These are phyloP conservation scores for Eudorcas thomsonii DNA, from an alignment of 2,113 vertebrate species.

Conservation along the genomic window DNA sequence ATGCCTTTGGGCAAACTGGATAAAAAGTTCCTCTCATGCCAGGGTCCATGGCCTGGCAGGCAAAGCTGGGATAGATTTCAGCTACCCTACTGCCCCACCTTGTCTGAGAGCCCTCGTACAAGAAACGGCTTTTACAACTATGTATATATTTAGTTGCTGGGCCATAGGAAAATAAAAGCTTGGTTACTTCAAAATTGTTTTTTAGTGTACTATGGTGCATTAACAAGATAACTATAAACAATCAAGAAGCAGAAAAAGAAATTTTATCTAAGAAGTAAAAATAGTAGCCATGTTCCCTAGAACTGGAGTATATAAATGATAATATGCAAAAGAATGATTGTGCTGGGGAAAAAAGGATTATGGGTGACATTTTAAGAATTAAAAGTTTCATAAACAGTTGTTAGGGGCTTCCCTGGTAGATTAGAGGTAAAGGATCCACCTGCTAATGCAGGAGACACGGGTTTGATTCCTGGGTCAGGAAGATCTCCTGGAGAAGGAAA, in stretches of 20 bases:
- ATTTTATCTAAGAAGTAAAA: conserved; percentile 29
- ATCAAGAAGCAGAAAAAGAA: neutral
- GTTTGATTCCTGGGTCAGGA: neutral
- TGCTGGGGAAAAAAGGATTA: neutral
- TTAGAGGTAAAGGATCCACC: neutral
- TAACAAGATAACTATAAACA: neutral
- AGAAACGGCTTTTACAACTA: neutral
- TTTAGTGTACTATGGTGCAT: neutral
- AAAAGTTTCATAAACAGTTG: neutral
- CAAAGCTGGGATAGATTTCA: neutral
- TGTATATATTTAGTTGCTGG: neutral
- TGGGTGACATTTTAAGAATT: neutral
- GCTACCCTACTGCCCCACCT: neutral
- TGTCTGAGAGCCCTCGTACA: neutral
- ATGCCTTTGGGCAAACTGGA: neutral
- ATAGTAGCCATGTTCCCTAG: neutral
- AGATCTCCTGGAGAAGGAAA: neutral
- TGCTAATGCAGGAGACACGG: neutral
- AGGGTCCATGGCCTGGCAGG: neutral
- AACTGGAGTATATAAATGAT: neutral
- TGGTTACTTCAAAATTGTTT: neutral
- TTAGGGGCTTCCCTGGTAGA: neutral
- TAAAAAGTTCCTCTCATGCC: neutral
- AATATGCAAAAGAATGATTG: neutral
- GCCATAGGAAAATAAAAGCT: neutral